phyloP scores from a whole-genome alignment of 2,797 vertebrate species.

The Enteromius trimaculatus region DNA sequence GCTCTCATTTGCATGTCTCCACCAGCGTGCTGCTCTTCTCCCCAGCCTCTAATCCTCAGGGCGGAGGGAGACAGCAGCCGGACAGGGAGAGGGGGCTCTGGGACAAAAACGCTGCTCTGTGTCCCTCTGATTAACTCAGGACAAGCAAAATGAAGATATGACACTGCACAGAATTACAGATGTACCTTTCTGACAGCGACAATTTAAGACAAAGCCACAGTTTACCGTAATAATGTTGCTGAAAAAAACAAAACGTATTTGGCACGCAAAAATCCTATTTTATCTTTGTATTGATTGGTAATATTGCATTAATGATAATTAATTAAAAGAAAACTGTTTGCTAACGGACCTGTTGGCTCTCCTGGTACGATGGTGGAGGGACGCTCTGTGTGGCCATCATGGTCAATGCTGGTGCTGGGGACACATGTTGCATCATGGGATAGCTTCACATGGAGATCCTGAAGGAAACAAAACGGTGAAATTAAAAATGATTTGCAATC shows the following conservation, averaged over 20 bases:
- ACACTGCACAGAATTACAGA: slow-evolving; percentile 4
- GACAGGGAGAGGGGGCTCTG: slow-evolving; percentile 53
- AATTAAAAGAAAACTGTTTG: background rate
- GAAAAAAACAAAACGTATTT: background rate
- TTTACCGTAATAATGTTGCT: background rate
- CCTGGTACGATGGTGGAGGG: slow-evolving; percentile 98
- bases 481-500: background rate
- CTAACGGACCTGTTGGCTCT: slow-evolving; percentile 92
- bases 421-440: slow-evolving; percentile 99
- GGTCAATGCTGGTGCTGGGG: slow-evolving; percentile 95
- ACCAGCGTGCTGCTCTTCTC: slow-evolving; percentile 74
- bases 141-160: slow-evolving; percentile 28
- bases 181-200: background rate
- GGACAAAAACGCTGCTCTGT: slow-evolving; percentile 61
- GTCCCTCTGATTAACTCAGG: slow-evolving; percentile 39
- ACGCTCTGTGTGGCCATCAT: slow-evolving; percentile 99
- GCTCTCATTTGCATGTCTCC: slow-evolving; percentile 84
- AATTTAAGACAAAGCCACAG: background rate
- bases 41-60: slow-evolving; percentile 82
- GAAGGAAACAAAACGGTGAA: slow-evolving; percentile 58
- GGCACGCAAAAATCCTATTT: background rate
- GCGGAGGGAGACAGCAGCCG: slow-evolving; percentile 69
- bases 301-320: background rate
- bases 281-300: background rate
- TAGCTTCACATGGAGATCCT: slow-evolving; percentile 96